Conservation (phyloP, 37 sponge, comb jelly and placozoan species). For the Chondrosia reniformis region DNA sequence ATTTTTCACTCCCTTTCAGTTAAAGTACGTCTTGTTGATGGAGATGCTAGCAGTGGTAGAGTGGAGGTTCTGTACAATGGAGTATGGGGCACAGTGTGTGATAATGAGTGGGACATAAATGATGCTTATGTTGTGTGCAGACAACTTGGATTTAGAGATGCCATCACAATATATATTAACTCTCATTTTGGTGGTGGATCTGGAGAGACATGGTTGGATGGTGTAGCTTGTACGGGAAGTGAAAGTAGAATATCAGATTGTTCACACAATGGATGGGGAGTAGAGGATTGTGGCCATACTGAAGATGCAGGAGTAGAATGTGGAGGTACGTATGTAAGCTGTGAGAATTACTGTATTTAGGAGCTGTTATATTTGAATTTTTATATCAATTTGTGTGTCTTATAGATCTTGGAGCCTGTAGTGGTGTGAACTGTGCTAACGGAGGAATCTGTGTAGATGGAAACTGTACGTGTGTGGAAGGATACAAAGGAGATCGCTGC, state of each 20-base stretch:
- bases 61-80: slow-evolving; percentile 17
- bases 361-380: too few relatives aligned
- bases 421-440: too few relatives aligned
- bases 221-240: slow-evolving; percentile 12
- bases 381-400: too few relatives aligned
- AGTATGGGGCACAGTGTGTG: slow-evolving; percentile 37
- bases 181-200: slow-evolving; percentile 13
- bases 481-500: too few relatives aligned
- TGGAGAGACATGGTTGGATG: slow-evolving; percentile 6
- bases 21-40: slow-evolving; percentile 9
- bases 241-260: slow-evolving; percentile 1
- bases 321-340: background rate
- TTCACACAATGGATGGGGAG: background rate
- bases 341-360: background rate
- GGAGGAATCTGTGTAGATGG: too few relatives aligned
- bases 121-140: slow-evolving; percentile 25
- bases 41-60: background rate
- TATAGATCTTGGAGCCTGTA: too few relatives aligned
- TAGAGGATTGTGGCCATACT: slow-evolving; percentile 20
- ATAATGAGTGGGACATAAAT: slow-evolving; percentile 24
- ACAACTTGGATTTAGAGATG: slow-evolving; percentile 19
- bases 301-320: slow-evolving; percentile 27
- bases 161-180: background rate
- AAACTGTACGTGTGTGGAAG: too few relatives aligned
- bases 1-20: background rate